Evolutionary conservation across 37 sponge, comb jelly and placozoan genomes (phyloP).

Genomic region (Ephydatia muelleri): DNA sequence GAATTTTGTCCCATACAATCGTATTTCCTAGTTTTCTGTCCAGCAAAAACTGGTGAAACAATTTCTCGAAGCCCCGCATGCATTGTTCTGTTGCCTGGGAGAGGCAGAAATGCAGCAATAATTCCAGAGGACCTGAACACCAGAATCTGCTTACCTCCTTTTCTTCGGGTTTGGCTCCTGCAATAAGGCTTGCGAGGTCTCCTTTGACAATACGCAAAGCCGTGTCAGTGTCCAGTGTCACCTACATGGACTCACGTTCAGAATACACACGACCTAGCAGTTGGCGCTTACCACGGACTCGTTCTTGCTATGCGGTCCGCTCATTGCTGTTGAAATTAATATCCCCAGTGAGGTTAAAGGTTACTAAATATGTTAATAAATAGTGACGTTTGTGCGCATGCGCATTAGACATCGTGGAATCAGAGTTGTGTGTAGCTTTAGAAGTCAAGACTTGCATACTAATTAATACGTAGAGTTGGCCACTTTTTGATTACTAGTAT

Average conservation of each 20-base stretch:
- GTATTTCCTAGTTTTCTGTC: constrained; percentile 44
- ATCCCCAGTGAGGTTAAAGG: background rate
- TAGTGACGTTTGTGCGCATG: background rate
- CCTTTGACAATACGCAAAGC: constrained; percentile 45
- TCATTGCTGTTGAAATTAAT: background rate
- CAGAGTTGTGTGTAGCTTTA: too few species aligned
- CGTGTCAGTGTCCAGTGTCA: constrained; percentile 46
- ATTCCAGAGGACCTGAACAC: background rate
- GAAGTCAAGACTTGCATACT: too few species aligned
- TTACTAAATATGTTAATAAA: background rate
- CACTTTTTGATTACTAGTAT: too few species aligned
- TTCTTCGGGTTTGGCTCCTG: constrained; percentile 7
- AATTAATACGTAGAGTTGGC: too few species aligned
- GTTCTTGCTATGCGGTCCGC: background rate
- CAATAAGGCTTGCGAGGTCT: constrained; percentile 39
- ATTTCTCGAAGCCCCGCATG: constrained; percentile 43
- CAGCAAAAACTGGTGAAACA: constrained; percentile 63
- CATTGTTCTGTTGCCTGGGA: background rate
- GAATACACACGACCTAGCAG: background rate
- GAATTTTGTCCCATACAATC: constrained; percentile 69
- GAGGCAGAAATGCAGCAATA: background rate
- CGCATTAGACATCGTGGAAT: too few species aligned
- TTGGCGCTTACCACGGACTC: background rate
- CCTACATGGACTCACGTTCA: constrained; percentile 4
- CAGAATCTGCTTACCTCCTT: constrained; percentile 10